phyloP scores from a whole-genome alignment of 1,140 invertebrate genomes.

The Odontomachus brunneus region DNA sequence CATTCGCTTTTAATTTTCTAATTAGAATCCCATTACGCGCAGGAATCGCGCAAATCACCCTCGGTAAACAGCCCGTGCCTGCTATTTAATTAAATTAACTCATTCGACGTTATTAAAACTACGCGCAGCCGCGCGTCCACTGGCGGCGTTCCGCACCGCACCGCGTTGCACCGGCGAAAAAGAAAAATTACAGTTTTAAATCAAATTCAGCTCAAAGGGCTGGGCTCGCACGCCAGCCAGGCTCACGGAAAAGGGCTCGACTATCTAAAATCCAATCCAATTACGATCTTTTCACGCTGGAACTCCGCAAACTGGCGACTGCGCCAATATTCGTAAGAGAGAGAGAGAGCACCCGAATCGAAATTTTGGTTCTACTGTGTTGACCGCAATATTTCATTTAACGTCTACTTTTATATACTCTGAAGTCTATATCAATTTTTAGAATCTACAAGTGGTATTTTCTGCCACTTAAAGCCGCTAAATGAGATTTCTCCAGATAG shows the following conservation, averaged over 20 bases:
- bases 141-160: neutral
- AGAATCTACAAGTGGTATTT: no score
- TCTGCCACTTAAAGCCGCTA: no score
- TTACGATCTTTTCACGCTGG: constrained; percentile 11
- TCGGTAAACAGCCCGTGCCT: neutral
- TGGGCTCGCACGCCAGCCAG: neutral
- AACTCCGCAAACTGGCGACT: neutral
- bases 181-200: constrained; percentile 5
- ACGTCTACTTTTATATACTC: no score
- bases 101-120: neutral
- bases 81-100: constrained; percentile 26
- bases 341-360: neutral
- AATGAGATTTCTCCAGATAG: no score
- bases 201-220: constrained; percentile 26
- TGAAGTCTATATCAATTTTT: no score
- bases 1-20: neutral
- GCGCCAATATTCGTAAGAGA: neutral
- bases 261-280: constrained; percentile 16
- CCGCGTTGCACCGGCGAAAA: neutral
- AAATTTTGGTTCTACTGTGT: no score
- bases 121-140: neutral
- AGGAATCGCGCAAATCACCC: neutral
- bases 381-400: no score
- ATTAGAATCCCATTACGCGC: constrained; percentile 5
- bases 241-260: constrained; percentile 1